Evolutionary conservation across 2,888 invertebrate species (phyloP).

Genomic region (Bugulina stolonifera): DNA sequence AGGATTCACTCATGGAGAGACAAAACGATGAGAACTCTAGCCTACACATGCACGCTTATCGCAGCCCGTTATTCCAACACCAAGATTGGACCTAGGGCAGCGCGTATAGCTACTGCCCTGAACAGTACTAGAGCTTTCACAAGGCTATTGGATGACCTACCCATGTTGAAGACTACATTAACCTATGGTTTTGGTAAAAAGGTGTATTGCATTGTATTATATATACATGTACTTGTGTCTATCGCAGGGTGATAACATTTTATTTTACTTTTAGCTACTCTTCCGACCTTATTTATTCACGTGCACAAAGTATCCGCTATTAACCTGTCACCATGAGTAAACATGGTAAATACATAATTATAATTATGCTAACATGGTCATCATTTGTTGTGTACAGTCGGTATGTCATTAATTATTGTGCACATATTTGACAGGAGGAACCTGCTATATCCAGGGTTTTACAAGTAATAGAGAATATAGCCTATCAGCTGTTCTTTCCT

Average conservation of each 20-base stretch:
- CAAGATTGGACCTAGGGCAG: neutral
- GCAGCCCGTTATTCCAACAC: neutral
- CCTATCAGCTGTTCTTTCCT: conserved; percentile 9
- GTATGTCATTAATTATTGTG: too few species aligned
- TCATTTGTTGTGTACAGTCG: too few species aligned
- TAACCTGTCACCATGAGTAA: too few species aligned
- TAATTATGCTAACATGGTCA: too few species aligned
- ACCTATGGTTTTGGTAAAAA: conserved; percentile 67
- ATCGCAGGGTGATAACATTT: too few species aligned
- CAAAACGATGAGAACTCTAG: neutral
- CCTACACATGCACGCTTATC: neutral
- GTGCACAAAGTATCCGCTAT: too few species aligned
- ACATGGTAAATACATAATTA: too few species aligned
- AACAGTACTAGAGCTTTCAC: conserved; percentile 62
- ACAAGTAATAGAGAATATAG: neutral
- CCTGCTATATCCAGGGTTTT: neutral
- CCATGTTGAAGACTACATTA: conserved; percentile 68
- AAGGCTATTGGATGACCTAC: conserved; percentile 76
- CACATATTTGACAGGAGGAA: neutral
- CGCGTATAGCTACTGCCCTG: conserved; percentile 29
- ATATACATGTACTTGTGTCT: too few species aligned
- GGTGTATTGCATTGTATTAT: too few species aligned
- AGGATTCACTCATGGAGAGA: conserved; percentile 3
- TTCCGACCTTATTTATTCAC: too few species aligned
- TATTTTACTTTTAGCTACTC: too few species aligned